A percentile compares a stretch with the other conserved stretches of the same genome.
phyloP scores from a whole-genome alignment of 2,888 invertebrate species.

The Invenusta paracnida region DNA sequence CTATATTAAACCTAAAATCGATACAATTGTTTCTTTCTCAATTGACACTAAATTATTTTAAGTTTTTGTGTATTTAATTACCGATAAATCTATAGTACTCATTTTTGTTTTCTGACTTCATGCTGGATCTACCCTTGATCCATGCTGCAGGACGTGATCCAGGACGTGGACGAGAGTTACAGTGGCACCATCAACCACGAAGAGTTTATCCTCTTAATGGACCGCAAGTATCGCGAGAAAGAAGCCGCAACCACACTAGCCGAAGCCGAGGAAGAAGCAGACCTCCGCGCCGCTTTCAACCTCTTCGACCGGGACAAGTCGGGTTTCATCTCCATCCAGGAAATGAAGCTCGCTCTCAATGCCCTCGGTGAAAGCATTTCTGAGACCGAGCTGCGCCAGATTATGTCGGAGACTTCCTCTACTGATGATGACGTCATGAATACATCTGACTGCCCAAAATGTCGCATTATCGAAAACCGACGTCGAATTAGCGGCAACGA shows the following conservation, averaged over 20 bases:
- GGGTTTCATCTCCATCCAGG: not conserved
- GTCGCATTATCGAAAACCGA: too few species aligned
- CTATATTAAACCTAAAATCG: too few species aligned
- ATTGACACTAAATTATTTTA: too few species aligned
- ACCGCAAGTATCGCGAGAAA: not conserved
- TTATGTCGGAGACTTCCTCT: not conserved
- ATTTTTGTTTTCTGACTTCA: too few species aligned
- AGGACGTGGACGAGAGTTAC: not conserved
- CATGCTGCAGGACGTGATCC: not conserved
- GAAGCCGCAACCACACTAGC: not conserved
- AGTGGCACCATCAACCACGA: not conserved
- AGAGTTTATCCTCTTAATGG: not conserved
- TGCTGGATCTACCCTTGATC: too few species aligned
- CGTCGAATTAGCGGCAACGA: too few species aligned
- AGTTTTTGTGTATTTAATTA: too few species aligned
- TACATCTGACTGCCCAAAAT: not conserved
- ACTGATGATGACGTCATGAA: not conserved
- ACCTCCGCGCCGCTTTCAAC: not conserved
- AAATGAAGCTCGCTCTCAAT: not conserved
- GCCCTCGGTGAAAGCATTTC: not conserved
- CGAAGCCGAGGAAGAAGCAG: not conserved
- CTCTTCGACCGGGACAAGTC: not conserved
- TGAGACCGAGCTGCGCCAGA: not conserved
- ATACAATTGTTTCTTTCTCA: too few species aligned
- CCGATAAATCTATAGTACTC: too few species aligned